Conservation (phyloP, 2,797 vertebrate species). For the Simalia tracyae region DNA sequence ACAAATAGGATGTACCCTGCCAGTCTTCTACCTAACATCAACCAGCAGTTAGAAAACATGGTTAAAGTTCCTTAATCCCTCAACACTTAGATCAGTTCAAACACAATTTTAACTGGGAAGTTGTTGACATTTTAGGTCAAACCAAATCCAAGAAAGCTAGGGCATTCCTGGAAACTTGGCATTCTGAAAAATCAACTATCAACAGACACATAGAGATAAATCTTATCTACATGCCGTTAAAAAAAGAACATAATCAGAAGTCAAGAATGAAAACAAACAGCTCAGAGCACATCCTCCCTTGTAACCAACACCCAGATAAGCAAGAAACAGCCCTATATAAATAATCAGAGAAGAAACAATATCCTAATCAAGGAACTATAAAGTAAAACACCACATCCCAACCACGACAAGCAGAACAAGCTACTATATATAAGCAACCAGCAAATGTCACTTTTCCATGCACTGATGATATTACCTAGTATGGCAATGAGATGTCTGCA, state of each 20-base stretch:
- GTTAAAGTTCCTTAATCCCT: neutral
- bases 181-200: neutral
- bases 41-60: neutral
- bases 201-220: no score
- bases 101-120: neutral
- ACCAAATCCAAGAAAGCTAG: neutral
- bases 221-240: neutral
- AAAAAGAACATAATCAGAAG: neutral
- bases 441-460: neutral
- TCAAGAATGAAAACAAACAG: neutral
- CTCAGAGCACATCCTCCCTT: neutral
- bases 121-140: neutral
- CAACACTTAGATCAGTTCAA: neutral
- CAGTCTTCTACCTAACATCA: neutral
- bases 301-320: neutral
- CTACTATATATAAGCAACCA: neutral
- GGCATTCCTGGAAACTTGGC: neutral
- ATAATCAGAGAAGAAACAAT: neutral
- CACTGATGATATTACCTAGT: neutral
- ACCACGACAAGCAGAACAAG: neutral
- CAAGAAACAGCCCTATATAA: neutral
- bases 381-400: neutral
- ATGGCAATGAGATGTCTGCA: neutral
- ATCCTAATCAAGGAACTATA: neutral
- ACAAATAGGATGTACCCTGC: no score